These are phyloP conservation scores for Petromus typicus DNA, from an alignment of 2,113 vertebrate genomes.

Conservation along the genomic window DNA sequence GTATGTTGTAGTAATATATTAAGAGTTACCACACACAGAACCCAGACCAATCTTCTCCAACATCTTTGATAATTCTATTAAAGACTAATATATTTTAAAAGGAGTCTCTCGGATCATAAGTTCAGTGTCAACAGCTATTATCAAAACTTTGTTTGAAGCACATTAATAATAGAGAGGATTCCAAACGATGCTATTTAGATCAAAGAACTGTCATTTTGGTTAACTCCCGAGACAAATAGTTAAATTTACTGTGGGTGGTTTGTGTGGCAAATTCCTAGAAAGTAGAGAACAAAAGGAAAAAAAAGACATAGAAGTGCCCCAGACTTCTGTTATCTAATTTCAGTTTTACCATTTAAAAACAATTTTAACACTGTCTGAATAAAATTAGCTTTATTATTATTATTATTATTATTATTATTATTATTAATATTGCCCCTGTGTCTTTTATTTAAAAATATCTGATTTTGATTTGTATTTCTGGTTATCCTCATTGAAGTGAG, in stretches of 20 bases:
- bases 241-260: not conserved
- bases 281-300: not conserved
- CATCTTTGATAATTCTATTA: not conserved
- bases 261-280: not conserved
- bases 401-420: too few relatives aligned
- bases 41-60: not conserved
- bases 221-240: not conserved
- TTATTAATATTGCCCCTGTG: not conserved
- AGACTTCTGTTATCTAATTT: not conserved
- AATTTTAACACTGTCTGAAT: not conserved
- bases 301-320: not conserved
- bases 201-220: slow-evolving; percentile 31
- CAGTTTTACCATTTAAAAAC: not conserved
- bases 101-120: not conserved
- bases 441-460: not conserved
- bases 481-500: not conserved
- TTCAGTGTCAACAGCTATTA: not conserved
- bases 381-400: not conserved
- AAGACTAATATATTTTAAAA: not conserved
- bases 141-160: slow-evolving; percentile 1
- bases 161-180: not conserved
- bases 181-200: not conserved
- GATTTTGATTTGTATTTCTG: not conserved
- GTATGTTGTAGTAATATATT: not conserved
- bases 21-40: not conserved